These are phyloP conservation scores for Esox niger DNA, from an alignment of 2,113 vertebrate genomes.

Conservation along the genomic window DNA sequence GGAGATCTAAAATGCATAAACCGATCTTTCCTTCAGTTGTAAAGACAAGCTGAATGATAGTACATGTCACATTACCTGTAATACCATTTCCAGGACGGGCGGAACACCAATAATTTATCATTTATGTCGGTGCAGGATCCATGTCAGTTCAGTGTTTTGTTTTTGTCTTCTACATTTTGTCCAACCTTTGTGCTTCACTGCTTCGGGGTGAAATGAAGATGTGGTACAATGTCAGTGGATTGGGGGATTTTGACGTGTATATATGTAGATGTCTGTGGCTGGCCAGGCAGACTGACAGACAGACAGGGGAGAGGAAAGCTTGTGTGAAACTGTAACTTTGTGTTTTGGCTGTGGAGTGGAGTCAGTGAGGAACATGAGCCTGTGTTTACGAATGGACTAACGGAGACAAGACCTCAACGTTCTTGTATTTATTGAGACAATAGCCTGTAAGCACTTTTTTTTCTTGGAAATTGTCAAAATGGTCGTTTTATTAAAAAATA, in stretches of 20 bases:
- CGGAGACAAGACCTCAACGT: constrained; percentile 76
- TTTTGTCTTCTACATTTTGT: constrained; percentile 29
- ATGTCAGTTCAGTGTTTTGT: constrained; percentile 23
- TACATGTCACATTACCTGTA: constrained; percentile 46
- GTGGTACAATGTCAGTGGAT: constrained; percentile 65
- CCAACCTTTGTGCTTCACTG: constrained; percentile 36
- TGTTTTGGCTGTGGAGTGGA: constrained; percentile 75
- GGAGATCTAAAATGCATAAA: constrained; percentile 24
- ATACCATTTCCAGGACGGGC: constrained; percentile 42
- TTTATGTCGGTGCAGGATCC: constrained; percentile 44
- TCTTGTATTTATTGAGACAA: constrained; percentile 97
- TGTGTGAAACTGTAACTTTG: constrained; percentile 81
- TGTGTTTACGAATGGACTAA: constrained; percentile 63
- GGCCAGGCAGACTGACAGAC: constrained; percentile 60
- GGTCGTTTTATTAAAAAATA: constrained; percentile 82
- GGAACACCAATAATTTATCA: constrained; percentile 59
- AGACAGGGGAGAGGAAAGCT: constrained; percentile 61
- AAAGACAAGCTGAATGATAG: constrained; percentile 30
- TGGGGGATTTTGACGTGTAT: constrained; percentile 49
- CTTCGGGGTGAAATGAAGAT: constrained; percentile 38
- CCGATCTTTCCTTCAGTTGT: constrained; percentile 15
- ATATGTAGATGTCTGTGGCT: constrained; percentile 45
- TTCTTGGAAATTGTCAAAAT: constrained; percentile 74
- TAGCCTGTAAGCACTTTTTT: constrained; percentile 97
- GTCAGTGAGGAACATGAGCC: constrained; percentile 77